Evolutionary conservation across 2,888 invertebrate genomes (phyloP), one percentile per base, ranked within the genome.

Genomic region (Nysson spinosus): DNA sequence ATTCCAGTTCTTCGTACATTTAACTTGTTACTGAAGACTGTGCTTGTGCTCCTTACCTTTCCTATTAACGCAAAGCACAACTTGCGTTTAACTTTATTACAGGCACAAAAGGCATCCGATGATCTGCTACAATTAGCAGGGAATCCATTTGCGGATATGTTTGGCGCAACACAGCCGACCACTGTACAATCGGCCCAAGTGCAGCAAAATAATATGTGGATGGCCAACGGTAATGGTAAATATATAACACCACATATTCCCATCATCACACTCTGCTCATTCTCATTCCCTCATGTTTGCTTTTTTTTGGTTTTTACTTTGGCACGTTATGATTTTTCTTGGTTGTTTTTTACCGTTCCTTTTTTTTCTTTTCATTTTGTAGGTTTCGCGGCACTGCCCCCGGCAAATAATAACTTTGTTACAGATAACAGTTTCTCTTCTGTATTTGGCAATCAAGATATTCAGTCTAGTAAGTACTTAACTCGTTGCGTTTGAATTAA

Each of bases 91-190:
- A n/a, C n/a, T n/a, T n/a, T n/a, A n/a, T 44, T 66, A 28, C 49
- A 77, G 65, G 73, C 83, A 28, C 84, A 86, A 65, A 95, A 93
- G 88, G 94, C 96, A 16, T 96, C 96, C 9, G 97, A 97, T 82
- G 96, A 97, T 88, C 89, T 97, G 72, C 90, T 97, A 51, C 94
- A 96, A 81, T 89, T 97, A 71, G 86, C 85, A 19, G 94, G 95
- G 37, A 97, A 97, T 89, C 97, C 97, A 6, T 98, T 97, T 86
- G 94, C 95, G 28, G 95, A 95, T 82, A 94, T 94, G 92, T 94
- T 94, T 84, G 91, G 91, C 28, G 90, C 90, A 35, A 75, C 81
- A 5, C 85, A 82, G 56, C 63, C 81, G 4, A 56, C 58, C 3
- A n/a, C 56, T 3, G 78, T 76, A 24, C 84, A 83, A 43, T 68